Conservation (phyloP, 2,113 vertebrate species). For the Misgurnus mizolepis region DNA sequence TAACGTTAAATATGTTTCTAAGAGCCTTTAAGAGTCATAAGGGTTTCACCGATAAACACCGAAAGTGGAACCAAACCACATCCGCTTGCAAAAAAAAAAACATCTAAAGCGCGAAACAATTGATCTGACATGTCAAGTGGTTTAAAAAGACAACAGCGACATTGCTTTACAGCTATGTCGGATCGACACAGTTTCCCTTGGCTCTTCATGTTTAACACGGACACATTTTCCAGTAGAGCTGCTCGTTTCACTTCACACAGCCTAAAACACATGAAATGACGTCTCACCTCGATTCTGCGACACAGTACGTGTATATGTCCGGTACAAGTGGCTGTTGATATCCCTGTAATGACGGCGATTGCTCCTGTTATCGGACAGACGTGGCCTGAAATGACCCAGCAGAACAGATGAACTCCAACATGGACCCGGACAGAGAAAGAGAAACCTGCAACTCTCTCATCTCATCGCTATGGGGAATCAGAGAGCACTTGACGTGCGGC, state of each 20-base stretch:
- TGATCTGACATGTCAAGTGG: background rate
- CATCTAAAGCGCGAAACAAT: background rate
- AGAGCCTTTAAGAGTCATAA: background rate
- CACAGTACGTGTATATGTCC: background rate
- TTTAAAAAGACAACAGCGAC: background rate
- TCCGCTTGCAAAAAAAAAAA: conserved; percentile 4
- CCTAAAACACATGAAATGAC: background rate
- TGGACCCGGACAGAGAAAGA: conserved; percentile 18
- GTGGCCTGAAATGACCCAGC: conserved; percentile 42
- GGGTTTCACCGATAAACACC: background rate
- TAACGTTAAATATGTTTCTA: background rate
- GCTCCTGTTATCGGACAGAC: conserved; percentile 16
- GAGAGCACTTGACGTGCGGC: conserved; percentile 27
- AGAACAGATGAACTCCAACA: conserved; percentile 27
- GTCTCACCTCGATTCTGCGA: conserved; percentile 23
- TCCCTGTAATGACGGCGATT: background rate
- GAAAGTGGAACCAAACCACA: conserved; percentile 13
- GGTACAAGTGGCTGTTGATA: background rate
- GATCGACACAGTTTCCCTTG: conserved; percentile 14
- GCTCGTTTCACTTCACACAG: background rate
- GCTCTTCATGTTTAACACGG: conserved; percentile 1
- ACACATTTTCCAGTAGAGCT: background rate
- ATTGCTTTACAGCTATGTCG: background rate
- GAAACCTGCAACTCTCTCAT: conserved; percentile 18
- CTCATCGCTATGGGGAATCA: conserved; percentile 35